A percentile compares a stretch with the other conserved stretches of the same genome.
Conservation (phyloP, 2,113 vertebrate species). For the Oreochromis tanganicae region DNA sequence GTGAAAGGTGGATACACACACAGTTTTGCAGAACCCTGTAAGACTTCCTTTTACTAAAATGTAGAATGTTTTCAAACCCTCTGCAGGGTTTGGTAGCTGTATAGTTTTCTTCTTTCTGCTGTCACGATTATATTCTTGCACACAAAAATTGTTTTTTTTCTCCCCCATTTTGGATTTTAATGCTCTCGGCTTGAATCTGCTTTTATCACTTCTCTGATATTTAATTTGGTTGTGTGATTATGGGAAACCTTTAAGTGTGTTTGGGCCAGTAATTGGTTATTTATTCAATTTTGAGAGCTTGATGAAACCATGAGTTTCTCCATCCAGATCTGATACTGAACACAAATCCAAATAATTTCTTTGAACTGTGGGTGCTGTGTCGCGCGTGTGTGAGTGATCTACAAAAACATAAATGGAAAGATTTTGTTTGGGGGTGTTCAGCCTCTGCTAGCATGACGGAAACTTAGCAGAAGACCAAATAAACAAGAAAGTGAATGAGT, state of each 20-base stretch:
- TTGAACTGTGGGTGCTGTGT: not conserved
- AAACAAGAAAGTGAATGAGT: not conserved
- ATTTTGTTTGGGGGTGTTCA: not conserved
- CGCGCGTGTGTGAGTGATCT: not conserved
- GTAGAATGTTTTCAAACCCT: not conserved
- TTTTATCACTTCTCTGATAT: not conserved
- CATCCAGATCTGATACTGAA: not conserved
- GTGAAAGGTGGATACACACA: not conserved
- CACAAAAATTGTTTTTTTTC: too few relatives aligned
- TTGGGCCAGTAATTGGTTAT: not conserved
- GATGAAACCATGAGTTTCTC: not conserved
- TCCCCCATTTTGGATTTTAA: not conserved
- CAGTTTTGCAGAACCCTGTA: not conserved
- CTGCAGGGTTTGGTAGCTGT: not conserved
- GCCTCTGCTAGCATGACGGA: not conserved
- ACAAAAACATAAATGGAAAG: not conserved
- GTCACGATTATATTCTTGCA: not conserved
- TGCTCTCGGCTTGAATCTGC: not conserved
- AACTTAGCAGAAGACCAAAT: not conserved
- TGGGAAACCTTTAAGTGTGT: not conserved
- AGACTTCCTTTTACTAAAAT: not conserved
- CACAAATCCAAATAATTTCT: not conserved
- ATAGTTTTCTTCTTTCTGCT: not conserved
- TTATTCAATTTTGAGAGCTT: not conserved
- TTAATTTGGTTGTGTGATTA: not conserved